Evolutionary conservation across 2,888 invertebrate species (phyloP).

Genomic region (Petrophora chlorosata): DNA sequence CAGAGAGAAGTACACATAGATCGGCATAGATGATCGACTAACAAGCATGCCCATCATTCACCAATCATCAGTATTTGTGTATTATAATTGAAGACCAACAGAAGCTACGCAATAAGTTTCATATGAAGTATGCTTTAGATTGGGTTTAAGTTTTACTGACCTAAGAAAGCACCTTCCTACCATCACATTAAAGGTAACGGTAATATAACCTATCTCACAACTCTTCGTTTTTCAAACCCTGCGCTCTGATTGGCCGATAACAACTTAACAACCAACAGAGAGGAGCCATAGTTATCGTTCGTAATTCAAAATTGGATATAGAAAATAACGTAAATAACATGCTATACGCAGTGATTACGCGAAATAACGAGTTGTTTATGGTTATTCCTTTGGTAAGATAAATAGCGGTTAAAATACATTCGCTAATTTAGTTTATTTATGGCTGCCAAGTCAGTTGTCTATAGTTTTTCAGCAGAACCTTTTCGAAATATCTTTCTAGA

Average conservation of each 20-base stretch:
- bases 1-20: not conserved
- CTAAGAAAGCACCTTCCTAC: too few relatives aligned
- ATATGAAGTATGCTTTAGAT: too few relatives aligned
- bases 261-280: slow-evolving; percentile 38
- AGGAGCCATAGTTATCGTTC: slow-evolving; percentile 35
- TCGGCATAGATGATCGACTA: not conserved
- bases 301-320: slow-evolving; percentile 63
- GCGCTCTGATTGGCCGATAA: slow-evolving; percentile 44
- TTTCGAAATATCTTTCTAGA: too few relatives aligned
- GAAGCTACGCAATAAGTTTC: too few relatives aligned
- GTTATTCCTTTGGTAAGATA: slow-evolving; percentile 21
- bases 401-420: slow-evolving; percentile 8
- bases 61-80: too few relatives aligned
- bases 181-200: slow-evolving; percentile 32
- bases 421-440: slow-evolving; percentile 1
- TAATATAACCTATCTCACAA: slow-evolving; percentile 48
- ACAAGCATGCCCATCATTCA: too few relatives aligned
- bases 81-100: too few relatives aligned
- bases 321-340: slow-evolving; percentile 55
- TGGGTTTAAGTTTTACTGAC: too few relatives aligned
- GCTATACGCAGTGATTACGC: slow-evolving; percentile 45
- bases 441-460: too few relatives aligned
- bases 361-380: slow-evolving; percentile 27
- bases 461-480: too few relatives aligned
- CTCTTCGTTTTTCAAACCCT: slow-evolving; percentile 54